Conservation (phyloP, 1,140 invertebrate genomes). For the Papilio helenus region DNA sequence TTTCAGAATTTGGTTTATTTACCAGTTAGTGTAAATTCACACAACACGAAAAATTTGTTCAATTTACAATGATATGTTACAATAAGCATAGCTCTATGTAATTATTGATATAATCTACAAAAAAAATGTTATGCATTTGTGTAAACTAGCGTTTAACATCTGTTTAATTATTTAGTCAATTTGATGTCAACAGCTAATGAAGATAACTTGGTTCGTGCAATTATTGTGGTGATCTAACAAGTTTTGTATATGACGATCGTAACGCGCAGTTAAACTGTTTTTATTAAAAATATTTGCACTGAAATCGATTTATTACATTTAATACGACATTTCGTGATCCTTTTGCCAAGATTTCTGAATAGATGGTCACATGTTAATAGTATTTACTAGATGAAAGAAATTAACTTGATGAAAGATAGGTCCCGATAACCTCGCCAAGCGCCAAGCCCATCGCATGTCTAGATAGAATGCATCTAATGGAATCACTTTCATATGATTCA, state of each 20-base stretch:
- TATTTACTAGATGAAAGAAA: no score
- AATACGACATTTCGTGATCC: no score
- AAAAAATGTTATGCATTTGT: background rate
- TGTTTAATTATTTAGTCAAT: background rate
- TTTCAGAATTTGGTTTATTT: no score
- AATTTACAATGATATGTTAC: background rate
- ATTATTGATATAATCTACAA: background rate
- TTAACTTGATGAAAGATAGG: no score
- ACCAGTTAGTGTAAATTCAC: background rate
- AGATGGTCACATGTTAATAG: no score
- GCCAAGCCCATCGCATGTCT: background rate
- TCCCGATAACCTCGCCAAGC: background rate
- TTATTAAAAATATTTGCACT: no score
- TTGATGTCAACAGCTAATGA: background rate
- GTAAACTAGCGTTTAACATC: background rate
- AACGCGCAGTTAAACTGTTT: no score
- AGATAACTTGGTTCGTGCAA: no score
- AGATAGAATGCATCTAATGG: background rate
- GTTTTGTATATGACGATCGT: no score
- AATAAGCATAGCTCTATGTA: background rate
- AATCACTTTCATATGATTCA: background rate
- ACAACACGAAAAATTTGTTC: background rate
- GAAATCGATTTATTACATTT: no score
- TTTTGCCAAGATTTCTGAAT: no score
- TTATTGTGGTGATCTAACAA: no score